Percentiles rank a stretch among this genome's conserved stretches.
phyloP scores from a whole-genome alignment of 2,113 vertebrate species.

The Austrofundulus limnaeus region DNA sequence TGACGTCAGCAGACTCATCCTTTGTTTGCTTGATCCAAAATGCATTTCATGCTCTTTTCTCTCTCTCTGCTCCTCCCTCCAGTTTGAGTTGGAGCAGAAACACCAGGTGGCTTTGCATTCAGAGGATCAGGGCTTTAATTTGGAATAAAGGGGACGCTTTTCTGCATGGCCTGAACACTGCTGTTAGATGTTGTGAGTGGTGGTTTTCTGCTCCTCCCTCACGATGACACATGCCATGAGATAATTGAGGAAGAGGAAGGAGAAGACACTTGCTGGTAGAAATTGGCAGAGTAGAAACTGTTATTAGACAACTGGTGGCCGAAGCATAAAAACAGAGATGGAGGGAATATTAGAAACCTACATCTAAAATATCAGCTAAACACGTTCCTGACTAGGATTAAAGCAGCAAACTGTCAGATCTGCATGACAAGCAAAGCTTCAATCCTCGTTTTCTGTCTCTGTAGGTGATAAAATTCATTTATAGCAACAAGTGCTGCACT shows the following conservation, averaged over 20 bases:
- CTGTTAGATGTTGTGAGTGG: conserved; percentile 57
- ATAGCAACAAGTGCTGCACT: conserved; percentile 20
- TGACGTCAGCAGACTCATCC: conserved; percentile 32
- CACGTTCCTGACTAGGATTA: conserved; percentile 1
- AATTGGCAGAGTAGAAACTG: conserved; percentile 87
- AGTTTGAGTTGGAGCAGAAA: conserved; percentile 37
- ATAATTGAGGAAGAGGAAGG: conserved; percentile 68
- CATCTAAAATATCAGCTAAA: conserved; percentile 36
- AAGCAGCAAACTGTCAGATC: conserved; percentile 1
- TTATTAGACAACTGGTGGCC: conserved; percentile 51
- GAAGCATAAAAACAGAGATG: conserved; percentile 60
- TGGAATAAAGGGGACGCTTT: conserved; percentile 39
- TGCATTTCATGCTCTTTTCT: conserved; percentile 53
- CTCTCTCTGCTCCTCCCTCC: conserved; percentile 13
- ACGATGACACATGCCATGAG: conserved; percentile 79
- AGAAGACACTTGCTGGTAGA: conserved; percentile 92
- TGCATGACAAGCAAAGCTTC: no score
- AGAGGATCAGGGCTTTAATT: conserved; percentile 54
- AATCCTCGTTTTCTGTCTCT: neutral
- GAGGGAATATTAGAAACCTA: conserved; percentile 44
- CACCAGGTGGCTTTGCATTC: conserved; percentile 42
- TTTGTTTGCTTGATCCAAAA: conserved; percentile 52
- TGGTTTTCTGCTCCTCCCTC: conserved; percentile 59
- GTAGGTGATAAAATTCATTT: conserved; percentile 7
- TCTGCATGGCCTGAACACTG: conserved; percentile 56